Percentiles rank a stretch among this genome's conserved stretches.
Conservation (phyloP, 2,797 vertebrate genomes). For the Smutsia gigantea region DNA sequence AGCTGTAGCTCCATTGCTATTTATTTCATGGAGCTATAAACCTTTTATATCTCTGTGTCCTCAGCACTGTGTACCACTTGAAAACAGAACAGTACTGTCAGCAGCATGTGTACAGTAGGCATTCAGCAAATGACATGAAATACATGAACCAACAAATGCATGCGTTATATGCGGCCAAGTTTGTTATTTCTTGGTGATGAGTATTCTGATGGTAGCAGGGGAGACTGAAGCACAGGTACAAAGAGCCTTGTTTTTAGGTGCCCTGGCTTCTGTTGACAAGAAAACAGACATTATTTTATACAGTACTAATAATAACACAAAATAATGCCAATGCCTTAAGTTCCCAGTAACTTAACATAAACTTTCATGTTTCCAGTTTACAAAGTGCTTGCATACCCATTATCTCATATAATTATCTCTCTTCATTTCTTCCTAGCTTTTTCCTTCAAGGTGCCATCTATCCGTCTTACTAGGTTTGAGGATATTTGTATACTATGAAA, state of each 20-base stretch:
- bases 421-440: background rate
- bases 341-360: background rate
- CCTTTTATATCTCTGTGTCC: background rate
- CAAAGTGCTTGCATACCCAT: background rate
- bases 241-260: background rate
- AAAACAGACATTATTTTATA: background rate
- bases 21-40: background rate
- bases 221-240: background rate
- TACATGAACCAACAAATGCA: background rate
- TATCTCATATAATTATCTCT: background rate
- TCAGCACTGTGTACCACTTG: background rate
- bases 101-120: background rate
- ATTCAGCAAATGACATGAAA: background rate
- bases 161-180: background rate
- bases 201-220: background rate
- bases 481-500: conserved; percentile 16
- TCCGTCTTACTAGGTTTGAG: conserved; percentile 29
- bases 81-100: background rate
- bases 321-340: background rate
- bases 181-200: background rate
- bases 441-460: background rate
- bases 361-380: background rate
- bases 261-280: background rate
- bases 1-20: background rate
- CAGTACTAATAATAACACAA: background rate